These are phyloP conservation scores for Elysia crispata DNA, from an alignment of 2,888 invertebrate genomes.

Conservation along the genomic window DNA sequence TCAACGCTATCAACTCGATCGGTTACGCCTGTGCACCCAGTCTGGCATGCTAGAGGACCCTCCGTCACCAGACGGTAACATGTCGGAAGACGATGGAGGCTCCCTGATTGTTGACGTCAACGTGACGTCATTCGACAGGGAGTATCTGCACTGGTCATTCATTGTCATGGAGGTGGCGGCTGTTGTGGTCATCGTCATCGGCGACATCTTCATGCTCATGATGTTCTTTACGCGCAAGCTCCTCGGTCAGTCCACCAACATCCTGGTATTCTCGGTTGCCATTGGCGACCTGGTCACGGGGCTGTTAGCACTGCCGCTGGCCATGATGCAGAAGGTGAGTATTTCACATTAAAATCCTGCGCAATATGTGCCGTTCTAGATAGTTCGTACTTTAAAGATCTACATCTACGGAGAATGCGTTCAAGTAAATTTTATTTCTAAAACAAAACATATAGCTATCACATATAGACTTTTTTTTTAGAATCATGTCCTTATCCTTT, in stretches of 20 bases:
- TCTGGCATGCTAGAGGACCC: no score
- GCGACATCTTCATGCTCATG: slow-evolving; percentile 60
- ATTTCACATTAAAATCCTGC: no score
- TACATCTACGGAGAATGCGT: no score
- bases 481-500: no score
- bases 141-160: slow-evolving; percentile 52
- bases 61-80: slow-evolving; percentile 1
- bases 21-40: no score
- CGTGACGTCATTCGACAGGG: slow-evolving; percentile 44
- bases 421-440: no score
- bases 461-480: no score
- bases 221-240: slow-evolving; percentile 63
- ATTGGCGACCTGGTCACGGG: slow-evolving; percentile 64
- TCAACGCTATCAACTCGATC: no score
- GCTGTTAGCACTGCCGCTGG: slow-evolving; percentile 58
- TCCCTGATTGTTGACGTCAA: slow-evolving; percentile 28
- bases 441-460: no score
- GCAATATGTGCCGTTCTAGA: no score
- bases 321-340: slow-evolving; percentile 53
- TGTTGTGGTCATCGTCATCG: slow-evolving; percentile 58
- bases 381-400: no score
- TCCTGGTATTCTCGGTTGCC: slow-evolving; percentile 69
- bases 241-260: slow-evolving; percentile 67
- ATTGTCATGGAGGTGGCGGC: slow-evolving; percentile 54
- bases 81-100: slow-evolving; percentile 13